Base-by-base conservation (phyloP, 2,113 vertebrate genomes). In the Rhabdornis inornatus region DNA sequence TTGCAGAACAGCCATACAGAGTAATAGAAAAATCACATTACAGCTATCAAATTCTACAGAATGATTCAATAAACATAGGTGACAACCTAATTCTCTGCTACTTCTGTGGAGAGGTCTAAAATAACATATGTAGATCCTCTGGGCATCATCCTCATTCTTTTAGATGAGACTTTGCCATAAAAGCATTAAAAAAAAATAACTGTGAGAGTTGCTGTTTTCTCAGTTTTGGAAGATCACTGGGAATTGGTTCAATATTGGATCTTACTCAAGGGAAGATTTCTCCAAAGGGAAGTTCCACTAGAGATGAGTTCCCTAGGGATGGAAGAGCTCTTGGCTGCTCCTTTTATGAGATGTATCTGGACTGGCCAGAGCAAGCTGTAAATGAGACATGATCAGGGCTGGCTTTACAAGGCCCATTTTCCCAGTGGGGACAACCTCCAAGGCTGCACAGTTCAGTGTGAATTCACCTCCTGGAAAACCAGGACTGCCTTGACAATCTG, bases 21-120 rank as follows among this genome's bases (percentile, higher is more conserved):
- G 75, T 78, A 93, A 92, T 16, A 87, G 76, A 75, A 95, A 95
- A 86, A 90, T 94, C 76, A 53, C 57, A 74, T 65, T 82, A 45
- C 40, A 52, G 85, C 40, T 90, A 81, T 74, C 80, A 89, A n/a
- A 84, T 92, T 90, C 79, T 83, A 61, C 56, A 66, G 56, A 74
- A 75, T 37, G 44, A 52, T 60, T 88, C 75, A 90, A 55, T 90
- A 94, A 91, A 77, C 9, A 19, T 3, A 63, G 72, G 53, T 77
- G 56, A 83, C 84, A 74, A 76, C 39, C 13, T n/a, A 78, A 68
- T 66, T 90, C 64, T 44, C 52, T 57, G 16, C 39, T 78, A 27
- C 27, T 83, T 90, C 16, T 80, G 33, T 10, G 23, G 19, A 84
- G 35, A 81, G 63, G 11, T 33, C 68, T 86, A 60, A 86, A 83